Percentiles rank a stretch among this genome's conserved stretches.
Evolutionary conservation across 2,797 vertebrate genomes (phyloP).

Genomic region (Cynodonichthys magdalenae): DNA sequence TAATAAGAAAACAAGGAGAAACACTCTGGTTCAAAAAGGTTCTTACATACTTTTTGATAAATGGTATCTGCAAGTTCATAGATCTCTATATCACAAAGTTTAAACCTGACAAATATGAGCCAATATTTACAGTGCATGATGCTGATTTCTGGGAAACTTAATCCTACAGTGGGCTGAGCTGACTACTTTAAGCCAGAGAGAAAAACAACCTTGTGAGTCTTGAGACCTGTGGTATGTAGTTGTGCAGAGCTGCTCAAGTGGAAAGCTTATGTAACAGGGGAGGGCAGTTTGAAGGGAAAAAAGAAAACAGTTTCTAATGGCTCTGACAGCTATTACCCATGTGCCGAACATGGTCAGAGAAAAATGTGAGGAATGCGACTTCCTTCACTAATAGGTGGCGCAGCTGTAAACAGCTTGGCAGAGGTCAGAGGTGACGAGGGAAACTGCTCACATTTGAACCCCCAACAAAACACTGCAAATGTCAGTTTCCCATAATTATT

Average conservation of each 20-base stretch:
- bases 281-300: constrained; percentile 20
- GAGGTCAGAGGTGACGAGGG: constrained; percentile 59
- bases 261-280: constrained; percentile 65
- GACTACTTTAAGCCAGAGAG: constrained; percentile 36
- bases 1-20: neutral
- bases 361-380: constrained; percentile 63
- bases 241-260: constrained; percentile 41
- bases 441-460: constrained; percentile 56
- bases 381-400: constrained; percentile 57
- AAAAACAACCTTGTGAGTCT: constrained; percentile 57
- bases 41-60: neutral
- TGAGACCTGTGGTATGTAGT: constrained; percentile 56
- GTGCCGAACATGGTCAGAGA: constrained; percentile 46
- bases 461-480: constrained; percentile 41
- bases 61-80: neutral
- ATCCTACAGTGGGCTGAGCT: constrained; percentile 37
- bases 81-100: neutral
- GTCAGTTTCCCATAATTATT: constrained; percentile 57
- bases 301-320: constrained; percentile 50
- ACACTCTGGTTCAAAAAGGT: neutral
- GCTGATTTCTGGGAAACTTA: constrained; percentile 11
- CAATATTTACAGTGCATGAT: neutral
- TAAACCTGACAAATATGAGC: neutral
- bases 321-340: constrained; percentile 55
- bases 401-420: constrained; percentile 58